phyloP scores from a whole-genome alignment of 2,113 vertebrate genomes.

The Etia nguti region DNA sequence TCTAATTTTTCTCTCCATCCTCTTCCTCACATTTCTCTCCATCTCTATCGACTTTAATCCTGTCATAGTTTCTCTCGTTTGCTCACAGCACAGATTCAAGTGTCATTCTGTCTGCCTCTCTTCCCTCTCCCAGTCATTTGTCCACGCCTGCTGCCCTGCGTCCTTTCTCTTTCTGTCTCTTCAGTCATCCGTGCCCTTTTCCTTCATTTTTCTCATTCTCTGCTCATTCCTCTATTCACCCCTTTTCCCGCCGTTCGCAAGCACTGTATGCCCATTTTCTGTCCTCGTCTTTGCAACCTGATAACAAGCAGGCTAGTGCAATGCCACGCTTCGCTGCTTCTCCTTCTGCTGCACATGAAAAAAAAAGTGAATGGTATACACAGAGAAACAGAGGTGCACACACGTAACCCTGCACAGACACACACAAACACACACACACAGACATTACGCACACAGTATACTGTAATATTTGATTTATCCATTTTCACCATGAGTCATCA shows the following conservation, averaged over 20 bases:
- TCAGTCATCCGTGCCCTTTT: neutral
- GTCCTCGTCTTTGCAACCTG: constrained; percentile 18
- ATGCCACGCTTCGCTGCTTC: constrained; percentile 7
- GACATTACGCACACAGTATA: neutral
- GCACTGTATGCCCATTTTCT: constrained; percentile 25
- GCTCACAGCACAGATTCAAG: constrained; percentile 9
- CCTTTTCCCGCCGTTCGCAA: neutral
- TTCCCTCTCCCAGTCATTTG: neutral
- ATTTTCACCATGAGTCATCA: constrained; percentile 39
- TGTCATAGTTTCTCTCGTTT: neutral
- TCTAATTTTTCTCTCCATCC: neutral
- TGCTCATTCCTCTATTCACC: constrained; percentile 8
- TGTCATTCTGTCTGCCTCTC: neutral
- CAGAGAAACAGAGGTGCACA: neutral
- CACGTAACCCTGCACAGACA: neutral
- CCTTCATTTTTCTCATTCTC: constrained; percentile 11
- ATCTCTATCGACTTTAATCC: neutral
- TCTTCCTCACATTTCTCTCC: neutral
- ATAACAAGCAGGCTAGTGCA: constrained; percentile 43
- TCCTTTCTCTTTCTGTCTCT: constrained; percentile 18
- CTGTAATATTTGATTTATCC: neutral
- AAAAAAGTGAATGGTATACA: constrained; percentile 12
- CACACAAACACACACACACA: neutral
- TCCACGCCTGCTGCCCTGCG: neutral
- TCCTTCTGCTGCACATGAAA: constrained; percentile 5